Percentiles rank a stretch among this genome's conserved stretches.
Evolutionary conservation across 2,113 vertebrate species (phyloP).

Genomic region (Motacilla alba): DNA sequence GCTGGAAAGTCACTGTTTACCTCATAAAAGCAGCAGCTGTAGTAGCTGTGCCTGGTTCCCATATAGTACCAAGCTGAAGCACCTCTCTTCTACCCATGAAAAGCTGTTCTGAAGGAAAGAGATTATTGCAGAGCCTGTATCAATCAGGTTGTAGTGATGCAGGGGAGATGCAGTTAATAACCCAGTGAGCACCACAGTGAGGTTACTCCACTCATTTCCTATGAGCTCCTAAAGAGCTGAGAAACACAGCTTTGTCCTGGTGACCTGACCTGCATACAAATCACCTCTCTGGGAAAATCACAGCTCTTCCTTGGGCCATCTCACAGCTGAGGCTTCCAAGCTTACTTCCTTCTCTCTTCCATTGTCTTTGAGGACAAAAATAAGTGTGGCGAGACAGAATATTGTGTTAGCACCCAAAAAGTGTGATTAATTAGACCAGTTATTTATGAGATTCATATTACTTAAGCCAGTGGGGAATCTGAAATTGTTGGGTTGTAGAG

Average conservation of each 20-base stretch:
- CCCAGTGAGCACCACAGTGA: rapidly evolving
- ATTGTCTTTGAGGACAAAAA: background rate
- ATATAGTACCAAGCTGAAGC: background rate
- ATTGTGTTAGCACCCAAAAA: background rate
- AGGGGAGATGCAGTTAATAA: background rate
- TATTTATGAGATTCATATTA: background rate
- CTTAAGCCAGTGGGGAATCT: background rate
- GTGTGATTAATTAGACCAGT: background rate
- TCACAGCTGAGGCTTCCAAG: background rate
- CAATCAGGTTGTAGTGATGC: rapidly evolving
- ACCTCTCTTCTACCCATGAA: background rate
- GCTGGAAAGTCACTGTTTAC: background rate
- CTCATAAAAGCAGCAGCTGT: background rate
- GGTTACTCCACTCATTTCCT: background rate
- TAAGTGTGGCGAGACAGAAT: background rate
- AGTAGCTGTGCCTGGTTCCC: background rate
- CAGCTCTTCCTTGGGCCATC: background rate
- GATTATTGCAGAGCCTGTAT: background rate
- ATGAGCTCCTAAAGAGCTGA: background rate
- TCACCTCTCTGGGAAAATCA: background rate
- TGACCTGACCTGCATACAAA: background rate
- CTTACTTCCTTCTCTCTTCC: background rate
- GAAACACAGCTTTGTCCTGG: background rate
- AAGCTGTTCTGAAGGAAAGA: background rate
- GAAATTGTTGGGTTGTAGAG: background rate